phyloP scores from a whole-genome alignment of 2,888 invertebrate genomes.

The Drosophila hamatofila region DNA sequence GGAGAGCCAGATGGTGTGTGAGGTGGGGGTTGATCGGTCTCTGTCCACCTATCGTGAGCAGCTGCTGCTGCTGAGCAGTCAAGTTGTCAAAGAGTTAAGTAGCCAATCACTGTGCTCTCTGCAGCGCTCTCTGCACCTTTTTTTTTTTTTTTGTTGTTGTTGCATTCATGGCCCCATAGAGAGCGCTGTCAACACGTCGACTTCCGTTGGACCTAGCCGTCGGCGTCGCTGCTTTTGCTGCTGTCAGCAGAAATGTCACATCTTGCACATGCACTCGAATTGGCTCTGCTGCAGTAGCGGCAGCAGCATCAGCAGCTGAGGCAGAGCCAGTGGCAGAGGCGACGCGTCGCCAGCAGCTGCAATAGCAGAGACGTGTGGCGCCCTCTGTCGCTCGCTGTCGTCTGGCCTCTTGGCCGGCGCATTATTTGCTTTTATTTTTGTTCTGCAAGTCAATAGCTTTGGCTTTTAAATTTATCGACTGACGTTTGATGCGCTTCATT shows the following conservation, averaged over 20 bases:
- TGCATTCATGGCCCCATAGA: slow-evolving; percentile 61
- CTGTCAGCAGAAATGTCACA: slow-evolving; percentile 79
- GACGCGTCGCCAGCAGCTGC: slow-evolving; percentile 6
- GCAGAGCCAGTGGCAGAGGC: slow-evolving; percentile 10
- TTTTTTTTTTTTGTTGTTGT: slow-evolving; percentile 20
- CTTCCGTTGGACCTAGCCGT: slow-evolving; percentile 64
- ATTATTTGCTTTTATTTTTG: slow-evolving; percentile 80
- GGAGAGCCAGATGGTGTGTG: not conserved
- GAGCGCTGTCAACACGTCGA: slow-evolving; percentile 79
- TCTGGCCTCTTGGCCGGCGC: slow-evolving; percentile 45
- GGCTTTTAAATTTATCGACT: slow-evolving; percentile 82
- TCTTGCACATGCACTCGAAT: slow-evolving; percentile 71
- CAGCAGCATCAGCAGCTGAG: slow-evolving; percentile 9
- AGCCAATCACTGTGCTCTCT: slow-evolving; percentile 71
- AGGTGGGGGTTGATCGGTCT: slow-evolving; percentile 1
- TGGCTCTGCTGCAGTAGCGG: slow-evolving; percentile 41
- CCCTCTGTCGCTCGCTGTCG: slow-evolving; percentile 53
- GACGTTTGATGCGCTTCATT: slow-evolving; percentile 81
- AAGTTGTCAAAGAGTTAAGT: slow-evolving; percentile 80
- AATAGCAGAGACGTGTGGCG: slow-evolving; percentile 33
- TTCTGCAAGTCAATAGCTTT: slow-evolving; percentile 79
- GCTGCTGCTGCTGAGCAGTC: slow-evolving; percentile 42
- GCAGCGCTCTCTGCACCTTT: slow-evolving; percentile 10
- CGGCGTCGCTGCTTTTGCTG: slow-evolving; percentile 57
- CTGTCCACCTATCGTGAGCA: slow-evolving; percentile 33